Base-by-base conservation (phyloP, 2,797 vertebrate genomes). In the Gephyroberyx darwinii region DNA sequence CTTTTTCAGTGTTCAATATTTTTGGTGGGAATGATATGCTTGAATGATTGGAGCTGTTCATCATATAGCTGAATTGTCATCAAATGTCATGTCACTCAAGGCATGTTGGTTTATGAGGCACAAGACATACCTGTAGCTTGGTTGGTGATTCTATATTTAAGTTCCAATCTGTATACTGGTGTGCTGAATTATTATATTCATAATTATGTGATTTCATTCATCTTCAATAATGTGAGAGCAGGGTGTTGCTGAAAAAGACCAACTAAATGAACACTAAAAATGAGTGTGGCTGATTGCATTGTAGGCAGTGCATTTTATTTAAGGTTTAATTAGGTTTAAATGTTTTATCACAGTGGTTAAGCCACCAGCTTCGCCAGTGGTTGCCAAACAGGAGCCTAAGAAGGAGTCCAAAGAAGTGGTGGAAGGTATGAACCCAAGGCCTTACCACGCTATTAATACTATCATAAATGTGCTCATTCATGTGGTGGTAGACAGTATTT, bases 341-440 rank as follows among this genome's bases (percentile, higher is more conserved):
- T 82, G 31, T 80, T 73, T 76, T 60, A 55, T 57, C 62, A 61
- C 37, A 82, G 77, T 47, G 55, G 56, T 45, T 20, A 75, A 22
- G 35, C 5, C 0, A 2, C 52, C 39, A 37, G 43, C 63, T 71
- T 16, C 37, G 58, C 12, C 51, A 56, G 51, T 41, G 16, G 55
- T 68, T 47, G 30, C 56, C 43, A 65, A 45, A 55, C 54, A 72
- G 22, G 17, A 57, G 14, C 39, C 19, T 48, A 41, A 45, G 10
- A 41, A 51, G 30, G 56, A 73, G 48, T 6, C 31, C 30, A 57
- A 37, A 53, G 56, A 52, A 56, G 62, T 50, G 17, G 33, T 58
- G 19, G 57, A 67, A 55, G 17, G 12, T 41, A 64, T 74, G 17
- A 51, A 43, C 5, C 2, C 0, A 14, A 12, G 22, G 5, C 48